These are phyloP conservation scores for Pseudorasbora parva DNA, from an alignment of 2,113 vertebrate species.

Conservation along the genomic window DNA sequence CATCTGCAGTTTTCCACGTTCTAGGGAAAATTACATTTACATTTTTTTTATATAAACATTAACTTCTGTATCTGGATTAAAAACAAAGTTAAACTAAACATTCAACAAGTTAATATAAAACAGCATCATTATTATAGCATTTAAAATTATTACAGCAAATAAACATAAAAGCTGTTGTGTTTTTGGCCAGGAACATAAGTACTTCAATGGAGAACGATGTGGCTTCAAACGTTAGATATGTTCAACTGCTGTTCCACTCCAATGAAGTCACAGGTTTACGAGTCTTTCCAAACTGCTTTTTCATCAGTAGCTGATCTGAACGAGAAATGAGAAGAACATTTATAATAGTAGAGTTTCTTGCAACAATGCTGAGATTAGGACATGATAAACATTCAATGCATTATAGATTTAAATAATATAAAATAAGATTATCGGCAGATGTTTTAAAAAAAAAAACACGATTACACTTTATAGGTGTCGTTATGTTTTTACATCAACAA, in stretches of 20 bases:
- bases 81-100: not conserved
- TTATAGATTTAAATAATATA: too few species aligned
- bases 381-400: too few species aligned
- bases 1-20: slow-evolving; percentile 4
- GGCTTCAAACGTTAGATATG: not conserved
- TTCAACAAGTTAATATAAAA: not conserved
- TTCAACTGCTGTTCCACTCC: not conserved
- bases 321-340: not conserved
- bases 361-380: too few species aligned
- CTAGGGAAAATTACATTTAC: not conserved
- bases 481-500: too few species aligned
- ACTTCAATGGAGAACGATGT: not conserved
- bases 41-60: not conserved
- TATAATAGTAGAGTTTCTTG: too few species aligned
- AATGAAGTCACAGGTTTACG: not conserved
- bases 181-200: not conserved
- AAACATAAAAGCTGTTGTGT: not conserved
- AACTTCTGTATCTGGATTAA: slow-evolving; percentile 6
- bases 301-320: slow-evolving; percentile 7
- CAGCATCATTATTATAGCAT: not conserved
- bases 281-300: not conserved
- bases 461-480: too few species aligned
- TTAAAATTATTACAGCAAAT: not conserved
- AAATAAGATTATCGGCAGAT: not conserved
- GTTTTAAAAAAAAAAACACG: not conserved